Base-by-base conservation (phyloP, 2,888 invertebrate species). In the Scelioninae gen. 1 region DNA sequence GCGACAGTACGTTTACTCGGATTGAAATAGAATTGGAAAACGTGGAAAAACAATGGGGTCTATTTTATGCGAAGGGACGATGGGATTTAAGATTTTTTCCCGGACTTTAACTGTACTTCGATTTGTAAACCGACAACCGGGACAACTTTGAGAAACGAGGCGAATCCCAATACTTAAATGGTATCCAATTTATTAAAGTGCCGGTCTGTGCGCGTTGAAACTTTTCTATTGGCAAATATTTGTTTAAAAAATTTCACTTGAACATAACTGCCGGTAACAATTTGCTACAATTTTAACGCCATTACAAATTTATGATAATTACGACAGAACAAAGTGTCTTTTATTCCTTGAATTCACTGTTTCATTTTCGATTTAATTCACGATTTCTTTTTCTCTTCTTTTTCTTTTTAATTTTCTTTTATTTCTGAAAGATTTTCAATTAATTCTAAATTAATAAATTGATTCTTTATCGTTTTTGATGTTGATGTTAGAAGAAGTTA, bases 161-260 rank as follows among this genome's bases (percentile, higher is more conserved):
- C 23, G 58, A 78, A 40, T 72, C 38, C 11, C 60, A 47, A 72
- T 66, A 60, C 66, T 45, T 60, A 53, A 66, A 72, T 53, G 66
- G 66, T 53, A 43, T 79, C 60, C 79, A 79, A 79, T 79, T 72
- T 66, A 60, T 79, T 60, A 51, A 72, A 79, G 79, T 79, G 72
- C 66, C 32, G 32, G 58, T 65, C 40, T 47, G 6, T 40, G 11
- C 16, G 76, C 15, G n/a, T 38, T 43, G 23, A 76, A 60, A 65
- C 38, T 65, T 69, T 49, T 38, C 15, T 15, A 15, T 53, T 43
- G 15, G 13, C 23, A 8, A 62, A 65, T 55, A 40, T 29, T 43
- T 72, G 34, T 62, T 72, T 53, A n/a, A 49, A 58, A 40, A 62
- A 53, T 55, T 58, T 58, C 16, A 16, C 60, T 4, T 49, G 40